phyloP scores from a whole-genome alignment of 2,113 vertebrate species.

The Tamias sibiricus region DNA sequence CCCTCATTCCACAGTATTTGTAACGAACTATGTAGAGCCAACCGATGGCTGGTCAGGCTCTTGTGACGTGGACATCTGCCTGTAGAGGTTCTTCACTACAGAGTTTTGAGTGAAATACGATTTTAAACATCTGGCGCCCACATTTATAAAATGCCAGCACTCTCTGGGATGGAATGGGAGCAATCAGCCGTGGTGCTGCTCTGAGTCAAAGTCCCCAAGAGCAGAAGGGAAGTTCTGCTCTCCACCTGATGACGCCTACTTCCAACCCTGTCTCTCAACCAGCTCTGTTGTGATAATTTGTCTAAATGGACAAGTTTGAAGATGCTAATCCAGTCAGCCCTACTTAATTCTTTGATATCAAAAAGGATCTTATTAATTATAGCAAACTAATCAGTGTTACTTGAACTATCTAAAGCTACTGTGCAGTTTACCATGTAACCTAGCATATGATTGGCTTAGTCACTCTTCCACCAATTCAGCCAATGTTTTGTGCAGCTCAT shows the following conservation, averaged over 20 bases:
- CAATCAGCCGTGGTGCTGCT: background rate
- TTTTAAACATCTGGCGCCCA: background rate
- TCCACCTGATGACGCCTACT: background rate
- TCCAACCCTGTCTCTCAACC: background rate
- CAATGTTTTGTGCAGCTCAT: background rate
- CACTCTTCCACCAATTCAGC: background rate
- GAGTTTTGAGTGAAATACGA: slow-evolving; percentile 16
- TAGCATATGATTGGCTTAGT: background rate
- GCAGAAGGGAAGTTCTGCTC: background rate
- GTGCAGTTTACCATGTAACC: background rate
- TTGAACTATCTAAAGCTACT: background rate
- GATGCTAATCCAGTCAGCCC: slow-evolving; percentile 46
- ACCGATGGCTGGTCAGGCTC: background rate
- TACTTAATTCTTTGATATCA: slow-evolving; percentile 17
- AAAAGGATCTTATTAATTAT: slow-evolving; percentile 54
- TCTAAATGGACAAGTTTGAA: slow-evolving; percentile 31
- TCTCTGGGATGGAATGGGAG: background rate
- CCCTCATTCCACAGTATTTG: background rate
- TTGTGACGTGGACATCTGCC: background rate
- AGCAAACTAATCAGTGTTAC: background rate
- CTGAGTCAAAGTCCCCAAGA: background rate
- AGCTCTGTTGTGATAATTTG: background rate
- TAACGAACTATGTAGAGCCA: background rate
- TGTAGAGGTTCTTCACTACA: background rate
- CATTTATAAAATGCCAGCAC: background rate